These are phyloP conservation scores for Amiota communis DNA, from an alignment of 2,888 invertebrate species.

Conservation along the genomic window DNA sequence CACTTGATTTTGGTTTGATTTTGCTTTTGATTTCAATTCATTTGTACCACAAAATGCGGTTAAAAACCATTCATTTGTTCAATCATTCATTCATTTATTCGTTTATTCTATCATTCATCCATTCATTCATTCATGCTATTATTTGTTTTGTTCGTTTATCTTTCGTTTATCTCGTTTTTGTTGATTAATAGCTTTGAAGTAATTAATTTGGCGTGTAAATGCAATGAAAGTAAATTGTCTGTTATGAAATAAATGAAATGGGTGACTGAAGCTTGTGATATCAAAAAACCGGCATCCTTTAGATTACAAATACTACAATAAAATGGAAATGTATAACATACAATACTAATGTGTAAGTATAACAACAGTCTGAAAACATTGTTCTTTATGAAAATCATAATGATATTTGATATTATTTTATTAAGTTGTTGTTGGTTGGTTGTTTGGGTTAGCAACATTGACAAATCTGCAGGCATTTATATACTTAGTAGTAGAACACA, in stretches of 20 bases:
- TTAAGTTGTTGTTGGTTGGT: too few species aligned
- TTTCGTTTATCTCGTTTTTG: conserved; percentile 55
- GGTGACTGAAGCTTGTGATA: background rate
- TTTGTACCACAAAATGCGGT: background rate
- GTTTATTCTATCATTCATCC: background rate
- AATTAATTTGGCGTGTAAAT: conserved; percentile 59
- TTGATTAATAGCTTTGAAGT: conserved; percentile 59
- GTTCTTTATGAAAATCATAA: too few species aligned
- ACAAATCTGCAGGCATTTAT: too few species aligned
- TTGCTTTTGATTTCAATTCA: conserved; percentile 16
- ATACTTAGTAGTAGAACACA: too few species aligned
- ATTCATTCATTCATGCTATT: too few species aligned
- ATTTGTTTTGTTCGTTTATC: conserved; percentile 42
- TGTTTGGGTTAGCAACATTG: too few species aligned
- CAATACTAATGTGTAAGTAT: too few species aligned
- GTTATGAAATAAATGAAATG: background rate
- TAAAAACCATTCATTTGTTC: background rate
- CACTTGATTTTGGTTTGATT: background rate
- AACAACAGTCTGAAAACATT: too few species aligned
- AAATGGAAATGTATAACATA: too few species aligned
- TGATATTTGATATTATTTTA: too few species aligned
- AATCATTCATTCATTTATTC: background rate
- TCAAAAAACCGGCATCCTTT: background rate
- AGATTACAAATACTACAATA: too few species aligned
- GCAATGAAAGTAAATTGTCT: conserved; percentile 39